phyloP scores from a whole-genome alignment of 2,888 invertebrate species.

The Amphipyra berbera region DNA sequence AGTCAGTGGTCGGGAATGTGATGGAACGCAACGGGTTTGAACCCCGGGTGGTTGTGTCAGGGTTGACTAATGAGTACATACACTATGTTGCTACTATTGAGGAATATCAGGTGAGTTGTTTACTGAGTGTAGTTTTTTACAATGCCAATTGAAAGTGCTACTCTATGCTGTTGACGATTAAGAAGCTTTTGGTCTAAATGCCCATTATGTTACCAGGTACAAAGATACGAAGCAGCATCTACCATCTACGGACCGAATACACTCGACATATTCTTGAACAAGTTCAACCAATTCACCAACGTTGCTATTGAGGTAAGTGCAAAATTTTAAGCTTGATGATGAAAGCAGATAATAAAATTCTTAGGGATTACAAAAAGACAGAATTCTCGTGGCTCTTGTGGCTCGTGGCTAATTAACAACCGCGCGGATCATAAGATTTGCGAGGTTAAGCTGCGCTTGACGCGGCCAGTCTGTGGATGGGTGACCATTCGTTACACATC shows the following conservation, averaged over 20 bases:
- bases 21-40: conserved; percentile 77
- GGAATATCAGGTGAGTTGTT: conserved; percentile 91
- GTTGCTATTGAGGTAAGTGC: conserved; percentile 85
- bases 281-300: conserved; percentile 91
- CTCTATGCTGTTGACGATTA: neutral
- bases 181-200: neutral
- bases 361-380: too few relatives aligned
- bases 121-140: too few relatives aligned
- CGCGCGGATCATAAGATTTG: too few relatives aligned
- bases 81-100: conserved; percentile 95
- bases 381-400: too few relatives aligned
- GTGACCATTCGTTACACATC: too few relatives aligned
- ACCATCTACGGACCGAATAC: conserved; percentile 96
- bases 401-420: too few relatives aligned
- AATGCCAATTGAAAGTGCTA: too few relatives aligned
- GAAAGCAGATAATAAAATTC: too few relatives aligned
- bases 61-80: conserved; percentile 94
- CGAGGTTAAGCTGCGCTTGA: too few relatives aligned
- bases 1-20: conserved; percentile 77
- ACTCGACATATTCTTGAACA: conserved; percentile 93
- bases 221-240: conserved; percentile 96
- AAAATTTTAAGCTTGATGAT: too few relatives aligned
- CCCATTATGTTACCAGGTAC: conserved; percentile 89
- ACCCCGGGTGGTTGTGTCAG: conserved; percentile 92
- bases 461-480: too few relatives aligned